Conservation (phyloP, 2,797 vertebrate species). For the Catamblyrhynchus diadema region DNA sequence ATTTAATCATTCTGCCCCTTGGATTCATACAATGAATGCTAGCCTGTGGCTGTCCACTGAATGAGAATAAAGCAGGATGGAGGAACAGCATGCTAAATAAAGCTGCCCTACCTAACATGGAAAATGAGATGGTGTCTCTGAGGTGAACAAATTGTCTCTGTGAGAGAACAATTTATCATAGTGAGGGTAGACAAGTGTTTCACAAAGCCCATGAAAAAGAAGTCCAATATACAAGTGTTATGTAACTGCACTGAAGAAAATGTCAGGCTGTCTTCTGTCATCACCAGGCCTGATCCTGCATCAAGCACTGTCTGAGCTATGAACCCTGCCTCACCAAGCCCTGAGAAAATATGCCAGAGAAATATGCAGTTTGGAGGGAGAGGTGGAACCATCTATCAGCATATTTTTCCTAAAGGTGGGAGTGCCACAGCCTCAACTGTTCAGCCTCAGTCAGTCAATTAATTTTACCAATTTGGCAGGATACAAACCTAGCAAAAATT, state of each 20-base stretch:
- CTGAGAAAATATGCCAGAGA: neutral
- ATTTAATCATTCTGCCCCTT: neutral
- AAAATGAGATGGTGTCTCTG: neutral
- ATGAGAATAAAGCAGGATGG: neutral
- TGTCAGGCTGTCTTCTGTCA: neutral
- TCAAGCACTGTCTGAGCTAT: neutral
- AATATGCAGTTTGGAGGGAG: neutral
- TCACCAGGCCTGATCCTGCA: neutral
- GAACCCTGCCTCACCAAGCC: neutral
- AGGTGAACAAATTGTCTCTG: neutral
- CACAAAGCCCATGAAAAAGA: neutral
- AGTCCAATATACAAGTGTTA: neutral
- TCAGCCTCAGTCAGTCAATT: neutral
- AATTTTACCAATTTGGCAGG: constrained; percentile 5
- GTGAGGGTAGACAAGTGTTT: neutral
- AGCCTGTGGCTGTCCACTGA: neutral
- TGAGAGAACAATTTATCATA: neutral
- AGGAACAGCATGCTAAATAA: neutral
- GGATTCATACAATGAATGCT: neutral
- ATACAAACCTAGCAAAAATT: neutral
- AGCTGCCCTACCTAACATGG: neutral
- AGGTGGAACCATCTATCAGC: neutral
- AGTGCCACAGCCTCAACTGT: neutral
- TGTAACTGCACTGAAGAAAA: neutral
- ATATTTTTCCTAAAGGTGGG: neutral